Base-by-base conservation (phyloP, 2,113 vertebrate genomes). In the Colinus virginianus region DNA sequence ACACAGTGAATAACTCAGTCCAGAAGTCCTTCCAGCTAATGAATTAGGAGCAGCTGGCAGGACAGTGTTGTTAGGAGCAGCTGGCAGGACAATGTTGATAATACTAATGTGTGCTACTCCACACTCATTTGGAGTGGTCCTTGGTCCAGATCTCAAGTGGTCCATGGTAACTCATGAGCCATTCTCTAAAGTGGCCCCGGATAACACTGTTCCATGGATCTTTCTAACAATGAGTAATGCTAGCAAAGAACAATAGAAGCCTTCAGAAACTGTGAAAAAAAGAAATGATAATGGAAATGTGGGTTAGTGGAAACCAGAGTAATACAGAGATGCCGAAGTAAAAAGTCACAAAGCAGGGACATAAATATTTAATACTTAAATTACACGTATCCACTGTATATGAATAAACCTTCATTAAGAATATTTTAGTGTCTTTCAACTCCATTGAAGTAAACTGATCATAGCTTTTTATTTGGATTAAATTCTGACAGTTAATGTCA, bases 51-150 rank as follows among this genome's bases (percentile, higher is more conserved):
- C n/a, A 53, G 46, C 11, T 78, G 34, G 2, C 1, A 1, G 25
- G 16, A 20, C 7, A 53, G 36, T 46, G 16, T 32, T 45, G 8
- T 14, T 48, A 43, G 11, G 20, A 58, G 26, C n/a, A 53, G 46
- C 11, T 78, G 34, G 2, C 1, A 1, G 25, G 16, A 20, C 7
- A 53, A 42, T 46, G 16, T 28, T 45, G 8, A 5, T 34, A n/a
- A 21, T 0, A 0, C 21, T 46, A 26, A 49, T 11, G 7, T 36
- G 13, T 71, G 11, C 19, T 42, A 5, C 16, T 89, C 45, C 12
- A 78, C 58, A 26, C 8, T 45, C 42, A 55, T 40, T 13, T 79
- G 68, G 20, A 69, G 58, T 69, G 8, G 9, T 32, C 11, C 15
- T 72, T 80, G 11, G 20, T 79, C 22, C 34, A 42, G 18, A 9